Conservation (phyloP, 2,797 vertebrate genomes). For the Arnoldichthys spilopterus region DNA sequence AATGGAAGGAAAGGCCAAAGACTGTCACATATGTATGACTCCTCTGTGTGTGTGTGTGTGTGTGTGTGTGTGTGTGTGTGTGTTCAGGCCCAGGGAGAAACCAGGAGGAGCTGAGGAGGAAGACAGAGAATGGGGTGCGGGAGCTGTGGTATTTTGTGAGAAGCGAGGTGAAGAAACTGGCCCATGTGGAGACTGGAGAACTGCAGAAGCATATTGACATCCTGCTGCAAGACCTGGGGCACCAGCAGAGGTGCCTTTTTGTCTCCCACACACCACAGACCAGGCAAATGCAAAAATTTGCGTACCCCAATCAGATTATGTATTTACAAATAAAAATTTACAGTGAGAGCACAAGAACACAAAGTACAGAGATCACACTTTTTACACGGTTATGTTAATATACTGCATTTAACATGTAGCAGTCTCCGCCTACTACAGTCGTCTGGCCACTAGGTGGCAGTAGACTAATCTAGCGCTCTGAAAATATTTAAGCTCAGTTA, state of each 20-base stretch:
- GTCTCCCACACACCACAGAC: background rate
- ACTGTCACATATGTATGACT: background rate
- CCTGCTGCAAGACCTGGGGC: slow-evolving; percentile 85
- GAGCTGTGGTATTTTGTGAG: slow-evolving; percentile 90
- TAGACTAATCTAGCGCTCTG: too few species aligned
- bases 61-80: slow-evolving; percentile 13
- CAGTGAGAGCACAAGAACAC: too few species aligned
- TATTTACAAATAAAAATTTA: too few species aligned
- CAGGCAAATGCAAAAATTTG: too few species aligned
- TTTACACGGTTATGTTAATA: too few species aligned
- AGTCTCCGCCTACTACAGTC: too few species aligned
- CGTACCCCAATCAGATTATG: too few species aligned
- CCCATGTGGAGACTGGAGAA: slow-evolving; percentile 78
- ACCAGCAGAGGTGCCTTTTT: slow-evolving; percentile 84
- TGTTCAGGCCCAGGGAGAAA: slow-evolving; percentile 79
- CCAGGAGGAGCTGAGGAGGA: slow-evolving; percentile 85
- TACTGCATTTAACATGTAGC: too few species aligned
- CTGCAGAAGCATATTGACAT: slow-evolving; percentile 81
- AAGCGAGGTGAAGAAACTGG: slow-evolving; percentile 86
- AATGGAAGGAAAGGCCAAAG: too few species aligned
- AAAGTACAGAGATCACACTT: too few species aligned
- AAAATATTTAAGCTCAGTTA: too few species aligned
- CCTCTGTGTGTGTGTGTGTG: background rate
- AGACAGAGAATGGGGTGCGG: slow-evolving; percentile 87
- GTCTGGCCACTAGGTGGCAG: too few species aligned